Conservation (phyloP, 2,797 vertebrate genomes). For the Harpagifer antarcticus region DNA sequence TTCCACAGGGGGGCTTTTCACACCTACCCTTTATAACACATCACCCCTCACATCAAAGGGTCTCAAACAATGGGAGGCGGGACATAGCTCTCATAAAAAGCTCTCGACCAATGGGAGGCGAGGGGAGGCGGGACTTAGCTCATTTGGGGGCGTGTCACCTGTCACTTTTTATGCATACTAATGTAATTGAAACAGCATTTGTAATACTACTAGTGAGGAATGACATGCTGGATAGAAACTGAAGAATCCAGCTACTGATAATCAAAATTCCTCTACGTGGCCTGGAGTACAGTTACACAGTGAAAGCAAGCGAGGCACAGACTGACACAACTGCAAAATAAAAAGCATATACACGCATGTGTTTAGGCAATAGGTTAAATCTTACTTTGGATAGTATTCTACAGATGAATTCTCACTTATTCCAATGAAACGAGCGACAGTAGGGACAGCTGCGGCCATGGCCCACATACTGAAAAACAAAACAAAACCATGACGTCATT, state of each 20-base stretch:
- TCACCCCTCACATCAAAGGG: no score
- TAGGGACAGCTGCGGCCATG: background rate
- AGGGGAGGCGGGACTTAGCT: no score
- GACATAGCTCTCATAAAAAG: no score
- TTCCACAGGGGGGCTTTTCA: no score
- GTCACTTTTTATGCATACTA: no score
- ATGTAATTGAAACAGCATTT: no score
- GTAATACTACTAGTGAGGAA: no score
- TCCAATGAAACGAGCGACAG: background rate
- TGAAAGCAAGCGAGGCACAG: background rate
- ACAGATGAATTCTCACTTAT: background rate
- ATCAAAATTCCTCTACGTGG: background rate
- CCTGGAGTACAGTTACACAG: background rate
- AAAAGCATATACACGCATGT: background rate
- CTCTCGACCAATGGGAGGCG: no score
- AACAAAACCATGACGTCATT: background rate
- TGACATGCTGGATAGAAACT: background rate
- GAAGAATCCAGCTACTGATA: background rate
- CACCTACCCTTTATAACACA: no score
- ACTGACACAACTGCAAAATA: background rate
- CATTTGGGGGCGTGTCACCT: no score
- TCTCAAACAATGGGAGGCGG: no score
- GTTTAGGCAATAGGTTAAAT: background rate
- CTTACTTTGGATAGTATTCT: conserved; percentile 22
- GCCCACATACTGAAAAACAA: background rate